Evolutionary conservation across 1,140 invertebrate genomes (phyloP), one percentile per base, ranked within the genome.

Genomic region (Drosophila sturtevanti): DNA sequence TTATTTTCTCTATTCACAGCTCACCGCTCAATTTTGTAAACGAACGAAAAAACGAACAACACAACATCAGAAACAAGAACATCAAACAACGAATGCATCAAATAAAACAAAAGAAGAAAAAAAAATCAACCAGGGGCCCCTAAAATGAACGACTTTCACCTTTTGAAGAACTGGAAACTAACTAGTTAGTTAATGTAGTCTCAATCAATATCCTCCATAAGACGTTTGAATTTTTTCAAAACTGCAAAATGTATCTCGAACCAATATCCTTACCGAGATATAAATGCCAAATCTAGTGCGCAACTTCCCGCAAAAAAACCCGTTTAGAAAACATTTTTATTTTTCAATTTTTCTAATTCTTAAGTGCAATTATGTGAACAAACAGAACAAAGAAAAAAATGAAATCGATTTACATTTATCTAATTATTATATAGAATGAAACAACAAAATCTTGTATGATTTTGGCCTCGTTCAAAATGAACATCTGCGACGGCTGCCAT

Each of bases 21-120:
- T 74, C 84, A 89, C 80, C 84, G 84, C 84, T 89, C 84, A 74
- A 89, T 89, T 89, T 89, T 89, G 85, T 89, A 89, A 89, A 89
- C 84, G 84, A 89, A 89, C 84, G 84, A 89, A 72, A 79, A 75
- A 89, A 87, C 80, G 79, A 89, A 89, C 63, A 68, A 68, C 52
- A 51, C 38, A 67, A 76, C 44, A 81, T 56, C 68, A 69, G 59
- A 48, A 72, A 71, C 31, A 64, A 81, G 63, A 81, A 70, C 70
- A 54, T 67, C 63, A 72, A 75, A 74, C 68, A 73, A 89, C 73
- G 84, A 89, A 89, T 89, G 80, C 84, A 89, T 89, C 66, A 77
- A 11, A 48, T 3, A 48, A 48, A 18, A 16, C 0, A 44, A 16
- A 44, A 44, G 11, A 48, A 11, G 18, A 48, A 21, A 35, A 12